phyloP scores from a whole-genome alignment of 2,888 invertebrate genomes.

The Orchesellides sinensis region DNA sequence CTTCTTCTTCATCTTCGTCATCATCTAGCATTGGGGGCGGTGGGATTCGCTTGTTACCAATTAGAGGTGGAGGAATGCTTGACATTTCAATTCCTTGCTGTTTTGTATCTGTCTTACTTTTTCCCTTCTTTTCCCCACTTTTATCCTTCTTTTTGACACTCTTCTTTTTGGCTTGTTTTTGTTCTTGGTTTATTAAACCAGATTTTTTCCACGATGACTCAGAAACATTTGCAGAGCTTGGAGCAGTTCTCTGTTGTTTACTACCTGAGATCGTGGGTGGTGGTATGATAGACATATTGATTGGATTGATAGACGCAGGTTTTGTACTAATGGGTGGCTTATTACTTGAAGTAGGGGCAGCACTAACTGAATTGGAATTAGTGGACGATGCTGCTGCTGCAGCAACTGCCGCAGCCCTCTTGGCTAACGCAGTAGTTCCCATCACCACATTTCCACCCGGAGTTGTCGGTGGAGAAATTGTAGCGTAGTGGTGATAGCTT shows the following conservation, averaged over 20 bases:
- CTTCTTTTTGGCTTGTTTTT: too few species aligned
- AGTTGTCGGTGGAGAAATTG: constrained; percentile 45
- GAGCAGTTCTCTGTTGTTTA: constrained; percentile 30
- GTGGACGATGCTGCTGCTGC: constrained; percentile 31
- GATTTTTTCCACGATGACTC: constrained; percentile 32
- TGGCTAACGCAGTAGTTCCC: constrained; percentile 58
- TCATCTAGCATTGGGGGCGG: constrained; percentile 69
- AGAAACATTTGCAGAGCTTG: constrained; percentile 13
- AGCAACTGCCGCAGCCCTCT: constrained; percentile 59
- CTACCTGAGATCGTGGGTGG: constrained; percentile 38
- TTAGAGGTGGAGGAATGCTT: constrained; percentile 65
- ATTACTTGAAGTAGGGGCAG: constrained; percentile 7
- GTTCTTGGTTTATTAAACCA: constrained; percentile 20
- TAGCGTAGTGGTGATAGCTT: constrained; percentile 47
- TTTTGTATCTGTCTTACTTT: constrained; percentile 12
- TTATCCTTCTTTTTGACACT: background rate
- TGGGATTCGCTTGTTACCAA: constrained; percentile 68
- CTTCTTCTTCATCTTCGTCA: constrained; percentile 64
- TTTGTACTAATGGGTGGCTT: constrained; percentile 67
- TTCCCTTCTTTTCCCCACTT: constrained; percentile 16
- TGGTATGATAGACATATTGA: constrained; percentile 61
- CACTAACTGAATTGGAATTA: background rate
- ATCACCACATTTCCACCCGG: constrained; percentile 50
- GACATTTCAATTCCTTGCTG: constrained; percentile 51
- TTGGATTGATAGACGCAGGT: constrained; percentile 68